These are phyloP conservation scores for Napeogenes sylphis DNA, from an alignment of 2,888 invertebrate species.

Conservation along the genomic window DNA sequence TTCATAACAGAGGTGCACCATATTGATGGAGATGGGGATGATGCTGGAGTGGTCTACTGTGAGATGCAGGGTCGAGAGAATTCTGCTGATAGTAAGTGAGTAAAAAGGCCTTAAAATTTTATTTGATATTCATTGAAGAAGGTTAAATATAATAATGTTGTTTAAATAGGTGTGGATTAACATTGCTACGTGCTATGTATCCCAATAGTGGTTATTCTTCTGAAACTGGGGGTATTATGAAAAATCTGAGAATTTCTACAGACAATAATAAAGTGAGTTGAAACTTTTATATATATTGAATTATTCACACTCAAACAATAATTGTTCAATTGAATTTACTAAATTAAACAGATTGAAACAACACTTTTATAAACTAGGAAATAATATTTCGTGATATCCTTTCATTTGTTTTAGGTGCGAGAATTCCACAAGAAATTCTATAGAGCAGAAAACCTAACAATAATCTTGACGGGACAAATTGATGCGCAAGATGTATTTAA, in stretches of 20 bases:
- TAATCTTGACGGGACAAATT: conserved; percentile 90
- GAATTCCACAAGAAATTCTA: conserved; percentile 92
- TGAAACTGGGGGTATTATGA: conserved; percentile 90
- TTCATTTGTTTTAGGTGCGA: conserved; percentile 75
- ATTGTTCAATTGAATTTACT: no score
- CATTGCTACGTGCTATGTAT: conserved; percentile 84
- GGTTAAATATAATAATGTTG: conserved; percentile 6
- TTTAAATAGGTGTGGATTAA: conserved; percentile 76
- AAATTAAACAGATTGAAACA: no score
- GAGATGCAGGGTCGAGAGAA: conserved; percentile 95
- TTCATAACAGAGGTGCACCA: conserved; percentile 95
- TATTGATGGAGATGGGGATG: conserved; percentile 90
- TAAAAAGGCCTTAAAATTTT: conserved; percentile 5
- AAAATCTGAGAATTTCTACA: conserved; percentile 89
- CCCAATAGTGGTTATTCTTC: conserved; percentile 90
- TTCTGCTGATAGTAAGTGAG: conserved; percentile 81
- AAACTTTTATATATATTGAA: background rate
- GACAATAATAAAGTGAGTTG: conserved; percentile 84
- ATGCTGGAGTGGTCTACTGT: conserved; percentile 97
- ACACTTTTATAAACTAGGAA: no score
- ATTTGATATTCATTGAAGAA: background rate
- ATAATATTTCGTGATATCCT: no score
- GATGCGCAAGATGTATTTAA: conserved; percentile 85
- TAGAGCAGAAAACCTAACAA: conserved; percentile 90
- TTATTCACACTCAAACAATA: no score